Conservation (phyloP, 2,888 invertebrate genomes). For the Lithosia quadra region DNA sequence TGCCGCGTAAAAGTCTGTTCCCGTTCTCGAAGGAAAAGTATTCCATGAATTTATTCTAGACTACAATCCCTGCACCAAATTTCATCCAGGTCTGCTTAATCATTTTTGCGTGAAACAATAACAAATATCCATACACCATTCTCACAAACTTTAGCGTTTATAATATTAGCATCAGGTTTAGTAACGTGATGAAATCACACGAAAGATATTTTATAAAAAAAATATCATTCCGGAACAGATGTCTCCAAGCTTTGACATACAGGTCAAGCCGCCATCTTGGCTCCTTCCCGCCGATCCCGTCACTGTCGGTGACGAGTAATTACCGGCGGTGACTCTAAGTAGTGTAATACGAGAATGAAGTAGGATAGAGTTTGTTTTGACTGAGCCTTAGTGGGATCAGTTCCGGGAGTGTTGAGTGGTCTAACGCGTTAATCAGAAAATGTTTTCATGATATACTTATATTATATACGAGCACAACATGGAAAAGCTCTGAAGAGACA, state of each 20-base stretch:
- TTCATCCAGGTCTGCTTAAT: no score
- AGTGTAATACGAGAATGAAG: slow-evolving; percentile 49
- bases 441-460: background rate
- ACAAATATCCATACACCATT: no score
- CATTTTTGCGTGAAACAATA: no score
- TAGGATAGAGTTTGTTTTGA: slow-evolving; percentile 47
- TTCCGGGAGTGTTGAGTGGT: slow-evolving; percentile 29
- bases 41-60: no score
- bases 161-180: no score
- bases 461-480: background rate
- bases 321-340: slow-evolving; percentile 42
- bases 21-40: no score
- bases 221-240: slow-evolving; percentile 19
- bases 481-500: background rate
- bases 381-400: slow-evolving; percentile 30
- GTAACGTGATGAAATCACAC: background rate
- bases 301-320: slow-evolving; percentile 47
- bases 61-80: no score
- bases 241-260: slow-evolving; percentile 28
- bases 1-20: no score
- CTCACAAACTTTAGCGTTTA: no score
- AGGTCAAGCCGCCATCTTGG: slow-evolving; percentile 40
- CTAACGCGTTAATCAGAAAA: background rate
- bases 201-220: slow-evolving; percentile 2
- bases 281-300: slow-evolving; percentile 38